Conservation (phyloP, 2,888 invertebrate species). For the Pachymerium ferrugineum region DNA sequence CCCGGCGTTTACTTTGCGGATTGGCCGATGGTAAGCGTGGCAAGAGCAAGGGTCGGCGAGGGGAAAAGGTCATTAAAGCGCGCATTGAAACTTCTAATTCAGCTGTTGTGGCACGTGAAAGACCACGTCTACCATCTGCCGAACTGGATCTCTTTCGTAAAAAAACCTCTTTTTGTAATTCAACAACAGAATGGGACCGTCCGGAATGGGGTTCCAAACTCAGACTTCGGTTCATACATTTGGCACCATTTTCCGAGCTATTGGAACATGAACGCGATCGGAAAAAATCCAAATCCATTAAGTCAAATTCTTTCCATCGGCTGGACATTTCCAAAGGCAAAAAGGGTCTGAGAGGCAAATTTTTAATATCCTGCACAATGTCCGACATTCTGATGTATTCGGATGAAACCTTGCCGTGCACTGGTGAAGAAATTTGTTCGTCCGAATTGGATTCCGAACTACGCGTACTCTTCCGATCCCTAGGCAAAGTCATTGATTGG, state of each 20-base stretch:
- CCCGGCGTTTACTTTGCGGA: neutral
- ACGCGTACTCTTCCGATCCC: neutral
- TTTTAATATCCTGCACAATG: neutral
- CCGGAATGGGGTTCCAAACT: constrained; percentile 33
- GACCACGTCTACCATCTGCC: constrained; percentile 37
- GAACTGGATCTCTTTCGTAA: constrained; percentile 38
- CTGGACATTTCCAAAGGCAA: constrained; percentile 38
- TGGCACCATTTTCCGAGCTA: neutral
- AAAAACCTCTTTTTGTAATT: constrained; percentile 38
- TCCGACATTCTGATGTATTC: constrained; percentile 30
- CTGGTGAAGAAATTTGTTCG: neutral
- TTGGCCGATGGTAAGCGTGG: neutral
- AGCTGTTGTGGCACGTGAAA: constrained; percentile 14
- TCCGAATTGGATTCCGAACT: neutral
- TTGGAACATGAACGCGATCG: neutral
- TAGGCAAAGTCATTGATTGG: neutral
- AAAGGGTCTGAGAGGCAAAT: constrained; percentile 39
- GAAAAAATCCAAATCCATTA: neutral
- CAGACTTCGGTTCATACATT: neutral
- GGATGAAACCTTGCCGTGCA: neutral
- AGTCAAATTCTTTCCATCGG: neutral
- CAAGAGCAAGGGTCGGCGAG: neutral
- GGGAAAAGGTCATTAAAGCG: neutral
- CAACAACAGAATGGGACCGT: constrained; percentile 39
- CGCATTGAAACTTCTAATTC: neutral